phyloP scores from a whole-genome alignment of 2,797 vertebrate genomes.

The Glyptemys insculpta region DNA sequence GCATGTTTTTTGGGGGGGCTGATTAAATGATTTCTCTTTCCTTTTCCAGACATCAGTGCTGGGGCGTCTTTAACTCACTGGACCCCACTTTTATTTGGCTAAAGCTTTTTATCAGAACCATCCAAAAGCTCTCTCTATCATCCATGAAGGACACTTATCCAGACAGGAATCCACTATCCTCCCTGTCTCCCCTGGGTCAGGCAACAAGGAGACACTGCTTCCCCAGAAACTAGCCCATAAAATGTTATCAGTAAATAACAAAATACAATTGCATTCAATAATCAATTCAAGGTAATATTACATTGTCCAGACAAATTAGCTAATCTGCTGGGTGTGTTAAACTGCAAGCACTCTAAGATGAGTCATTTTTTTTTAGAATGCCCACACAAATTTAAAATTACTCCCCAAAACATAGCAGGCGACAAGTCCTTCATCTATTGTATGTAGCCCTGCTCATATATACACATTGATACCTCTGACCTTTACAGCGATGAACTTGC shows the following conservation, averaged over 20 bases:
- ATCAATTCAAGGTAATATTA: conserved; percentile 44
- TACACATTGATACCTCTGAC: neutral
- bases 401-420: neutral
- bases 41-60: neutral
- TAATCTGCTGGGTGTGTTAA: neutral
- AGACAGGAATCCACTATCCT: conserved; percentile 1
- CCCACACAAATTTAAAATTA: neutral
- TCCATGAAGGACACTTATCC: accelerated
- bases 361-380: neutral
- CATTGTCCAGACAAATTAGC: neutral
- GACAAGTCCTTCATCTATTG: neutral
- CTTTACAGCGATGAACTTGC: neutral
- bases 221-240: conserved; percentile 5
- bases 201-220: neutral
- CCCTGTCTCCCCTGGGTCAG: neutral
- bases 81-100: neutral
- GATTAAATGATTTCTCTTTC: neutral
- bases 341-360: neutral
- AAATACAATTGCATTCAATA: neutral
- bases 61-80: neutral
- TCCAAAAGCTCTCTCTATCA: neutral
- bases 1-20: neutral
- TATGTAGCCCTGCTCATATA: neutral
- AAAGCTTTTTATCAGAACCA: neutral
- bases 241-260: conserved; percentile 22